Percentiles rank a stretch among this genome's conserved stretches.
These are phyloP conservation scores for Pomacea maculata DNA, from an alignment of 1,140 invertebrate species.

Conservation along the genomic window DNA sequence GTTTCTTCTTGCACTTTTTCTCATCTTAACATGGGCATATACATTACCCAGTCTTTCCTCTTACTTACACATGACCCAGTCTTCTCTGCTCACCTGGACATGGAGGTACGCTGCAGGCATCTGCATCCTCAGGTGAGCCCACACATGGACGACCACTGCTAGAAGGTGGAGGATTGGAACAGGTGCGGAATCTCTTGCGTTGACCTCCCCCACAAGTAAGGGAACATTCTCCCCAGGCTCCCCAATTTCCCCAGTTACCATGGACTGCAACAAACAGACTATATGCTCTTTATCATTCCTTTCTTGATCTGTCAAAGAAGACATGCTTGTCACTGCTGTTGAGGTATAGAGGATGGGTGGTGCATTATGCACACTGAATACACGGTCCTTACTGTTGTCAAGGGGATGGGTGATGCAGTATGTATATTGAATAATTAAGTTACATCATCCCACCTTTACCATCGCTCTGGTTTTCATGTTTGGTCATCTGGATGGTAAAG, in stretches of 20 bases:
- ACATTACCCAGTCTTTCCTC: too few species aligned
- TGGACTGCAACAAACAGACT: conserved; percentile 47
- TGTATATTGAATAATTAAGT: too few species aligned
- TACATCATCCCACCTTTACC: too few species aligned
- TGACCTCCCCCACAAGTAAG: conserved; percentile 57
- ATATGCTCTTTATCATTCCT: neutral
- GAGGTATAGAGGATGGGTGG: neutral
- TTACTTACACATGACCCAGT: too few species aligned
- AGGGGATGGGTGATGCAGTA: neutral
- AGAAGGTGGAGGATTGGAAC: conserved; percentile 58
- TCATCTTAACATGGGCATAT: too few species aligned
- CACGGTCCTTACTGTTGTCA: too few species aligned
- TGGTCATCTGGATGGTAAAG: too few species aligned
- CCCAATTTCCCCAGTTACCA: conserved; percentile 61
- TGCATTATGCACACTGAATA: neutral
- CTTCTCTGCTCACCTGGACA: conserved; percentile 56
- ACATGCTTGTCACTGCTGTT: neutral
- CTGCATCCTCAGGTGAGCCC: conserved; percentile 46
- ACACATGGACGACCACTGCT: conserved; percentile 60
- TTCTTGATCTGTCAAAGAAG: too few species aligned
- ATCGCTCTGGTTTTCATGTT: too few species aligned
- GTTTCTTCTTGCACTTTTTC: too few species aligned
- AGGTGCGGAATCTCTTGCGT: conserved; percentile 55
- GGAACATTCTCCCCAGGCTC: conserved; percentile 56
- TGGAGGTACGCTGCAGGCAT: conserved; percentile 50